Conservation (phyloP, 2,797 vertebrate genomes). For the Carcharodon carcharias region DNA sequence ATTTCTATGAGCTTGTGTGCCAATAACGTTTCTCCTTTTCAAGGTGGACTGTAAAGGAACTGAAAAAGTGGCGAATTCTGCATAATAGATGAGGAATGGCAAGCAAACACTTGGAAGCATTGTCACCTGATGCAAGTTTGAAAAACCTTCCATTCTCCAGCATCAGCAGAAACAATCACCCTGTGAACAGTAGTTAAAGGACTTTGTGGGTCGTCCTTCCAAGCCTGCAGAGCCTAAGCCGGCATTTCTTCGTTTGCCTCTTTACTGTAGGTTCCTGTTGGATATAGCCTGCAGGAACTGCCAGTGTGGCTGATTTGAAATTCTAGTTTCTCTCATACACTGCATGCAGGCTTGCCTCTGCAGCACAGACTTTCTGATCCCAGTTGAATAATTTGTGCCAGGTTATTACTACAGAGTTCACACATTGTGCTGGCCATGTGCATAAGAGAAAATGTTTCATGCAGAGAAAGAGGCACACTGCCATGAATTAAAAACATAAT, state of each 20-base stretch:
- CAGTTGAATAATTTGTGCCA: conserved; percentile 26
- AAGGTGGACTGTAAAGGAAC: not conserved
- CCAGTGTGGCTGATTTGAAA: conserved; percentile 32
- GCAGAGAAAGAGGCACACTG: conserved; percentile 21
- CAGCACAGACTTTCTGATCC: conserved; percentile 28
- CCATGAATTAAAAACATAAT: conserved; percentile 32
- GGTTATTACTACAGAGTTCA: conserved; percentile 23
- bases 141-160: not conserved
- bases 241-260: conserved; percentile 4
- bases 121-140: not conserved
- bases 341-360: conserved; percentile 1
- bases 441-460: conserved; percentile 6
- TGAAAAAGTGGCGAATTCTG: not conserved
- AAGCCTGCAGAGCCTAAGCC: not conserved
- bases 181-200: conserved; percentile 16
- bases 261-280: conserved; percentile 16
- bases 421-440: conserved; percentile 10
- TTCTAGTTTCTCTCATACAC: conserved; percentile 19
- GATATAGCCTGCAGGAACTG: conserved; percentile 33
- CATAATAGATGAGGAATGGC: conserved; percentile 16
- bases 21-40: not conserved
- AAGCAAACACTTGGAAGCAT: not conserved
- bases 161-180: not conserved
- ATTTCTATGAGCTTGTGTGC: not conserved
- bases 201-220: not conserved